Base-by-base conservation (phyloP, 2,888 invertebrate species). In the Drosophila pseudotakahashii region DNA sequence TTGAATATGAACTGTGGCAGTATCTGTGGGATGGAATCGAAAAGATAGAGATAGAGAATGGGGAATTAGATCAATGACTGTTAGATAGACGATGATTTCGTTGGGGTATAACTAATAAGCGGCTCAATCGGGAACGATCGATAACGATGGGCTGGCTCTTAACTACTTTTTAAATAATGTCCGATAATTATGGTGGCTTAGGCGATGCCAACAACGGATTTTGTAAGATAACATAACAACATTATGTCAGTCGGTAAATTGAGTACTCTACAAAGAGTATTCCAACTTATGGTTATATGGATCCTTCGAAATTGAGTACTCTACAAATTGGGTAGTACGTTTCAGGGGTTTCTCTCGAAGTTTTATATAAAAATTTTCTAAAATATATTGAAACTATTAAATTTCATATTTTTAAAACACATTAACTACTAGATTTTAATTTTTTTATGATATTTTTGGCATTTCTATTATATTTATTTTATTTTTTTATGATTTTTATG, bases 1-100 rank as follows among this genome's bases (percentile, higher is more conserved):
- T 99, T 99, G 94, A 99, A 99, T 90, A 99, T 95, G 93, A 96
- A 98, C 93, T 99, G 96, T 30, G 96, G 96, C 91, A 95, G 90
- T 79, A 96, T 93, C 93, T 95, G 93, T 26, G 34, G 36, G 50
- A 51, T 34, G 42, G 19, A 10, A 37, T 44, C 44, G 60, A 48
- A 16, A 1, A 39, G 26, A 68, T 32, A n/a, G 39, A 59, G 23
- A 52, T 11, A 30, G 47, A 73, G 44, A 32, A 23, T 50, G 47
- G 37, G 19, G 11, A 55, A 70, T 64, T 58, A 66, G 61, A 59
- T 75, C 52, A 62, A 76, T 54, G 68, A 59, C 19, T 47, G 50
- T 48, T 45, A 48, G 37, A 59, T 48, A 36, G 51, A 23, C 44
- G 37, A 52, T 64, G 2, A 50, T 64, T 36, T 48, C 26, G n/a